Percentiles rank a stretch among this genome's conserved stretches.
phyloP scores from a whole-genome alignment of 2,888 invertebrate species.

The Tenthredo livida region DNA sequence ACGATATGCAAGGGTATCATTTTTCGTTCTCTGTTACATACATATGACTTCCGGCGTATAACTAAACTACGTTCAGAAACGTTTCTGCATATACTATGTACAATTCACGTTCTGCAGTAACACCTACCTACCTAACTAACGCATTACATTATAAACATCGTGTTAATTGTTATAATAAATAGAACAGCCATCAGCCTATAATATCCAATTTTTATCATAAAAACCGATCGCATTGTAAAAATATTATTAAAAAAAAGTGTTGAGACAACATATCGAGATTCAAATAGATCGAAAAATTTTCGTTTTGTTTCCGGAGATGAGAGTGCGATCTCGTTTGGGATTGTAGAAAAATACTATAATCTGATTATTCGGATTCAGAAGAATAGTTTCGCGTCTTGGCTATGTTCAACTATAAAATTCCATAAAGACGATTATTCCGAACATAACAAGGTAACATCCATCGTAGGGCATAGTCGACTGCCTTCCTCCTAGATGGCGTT shows the following conservation, averaged over 20 bases:
- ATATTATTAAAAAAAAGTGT: neutral
- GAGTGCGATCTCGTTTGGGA: neutral
- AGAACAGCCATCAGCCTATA: neutral
- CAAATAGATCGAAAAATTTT: neutral
- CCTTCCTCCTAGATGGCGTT: neutral
- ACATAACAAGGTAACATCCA: neutral
- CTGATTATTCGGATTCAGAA: neutral
- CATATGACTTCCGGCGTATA: neutral
- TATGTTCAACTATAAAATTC: too few species aligned
- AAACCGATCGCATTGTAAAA: neutral
- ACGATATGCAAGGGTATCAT: neutral
- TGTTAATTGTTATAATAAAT: neutral
- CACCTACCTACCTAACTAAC: neutral
- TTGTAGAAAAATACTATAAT: neutral
- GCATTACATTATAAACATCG: constrained; percentile 1
- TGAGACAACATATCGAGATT: neutral
- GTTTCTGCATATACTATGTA: neutral
- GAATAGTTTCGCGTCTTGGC: neutral
- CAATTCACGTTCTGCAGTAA: neutral
- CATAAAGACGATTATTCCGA: neutral
- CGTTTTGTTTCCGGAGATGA: neutral
- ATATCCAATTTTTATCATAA: neutral
- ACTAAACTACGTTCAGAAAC: constrained; percentile 2
- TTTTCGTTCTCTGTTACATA: neutral
- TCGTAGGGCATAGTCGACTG: neutral